phyloP scores from a whole-genome alignment of 2,113 vertebrate genomes.

The Meles meles region DNA sequence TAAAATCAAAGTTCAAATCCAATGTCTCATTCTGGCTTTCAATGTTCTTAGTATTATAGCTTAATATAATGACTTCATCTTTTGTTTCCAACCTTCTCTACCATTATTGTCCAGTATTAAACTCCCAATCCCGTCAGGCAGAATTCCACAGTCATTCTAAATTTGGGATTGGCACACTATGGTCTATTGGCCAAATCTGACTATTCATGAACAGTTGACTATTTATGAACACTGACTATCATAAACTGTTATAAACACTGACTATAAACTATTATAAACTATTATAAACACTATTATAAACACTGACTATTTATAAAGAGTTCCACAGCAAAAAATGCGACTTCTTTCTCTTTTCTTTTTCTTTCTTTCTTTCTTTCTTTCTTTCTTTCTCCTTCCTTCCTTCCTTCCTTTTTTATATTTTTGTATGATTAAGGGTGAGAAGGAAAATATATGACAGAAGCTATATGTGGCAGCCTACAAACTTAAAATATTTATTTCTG shows the following conservation, averaged over 20 bases:
- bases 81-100: neutral
- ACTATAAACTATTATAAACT: too few relatives aligned
- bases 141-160: neutral
- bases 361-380: neutral
- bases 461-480: neutral
- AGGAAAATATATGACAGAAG: neutral
- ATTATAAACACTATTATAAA: too few relatives aligned
- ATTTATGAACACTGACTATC: too few relatives aligned
- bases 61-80: neutral
- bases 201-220: neutral
- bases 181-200: neutral
- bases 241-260: too few relatives aligned
- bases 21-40: neutral
- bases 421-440: neutral
- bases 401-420: neutral
- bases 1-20: neutral
- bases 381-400: neutral
- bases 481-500: neutral
- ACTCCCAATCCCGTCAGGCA: neutral
- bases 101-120: neutral
- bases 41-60: neutral
- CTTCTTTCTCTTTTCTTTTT: neutral
- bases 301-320: neutral
- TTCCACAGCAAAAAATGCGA: neutral
- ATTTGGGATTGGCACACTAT: neutral